Evolutionary conservation across 2,888 invertebrate genomes (phyloP), one percentile per base, ranked within the genome.

Genomic region (Andrena bucephala): DNA sequence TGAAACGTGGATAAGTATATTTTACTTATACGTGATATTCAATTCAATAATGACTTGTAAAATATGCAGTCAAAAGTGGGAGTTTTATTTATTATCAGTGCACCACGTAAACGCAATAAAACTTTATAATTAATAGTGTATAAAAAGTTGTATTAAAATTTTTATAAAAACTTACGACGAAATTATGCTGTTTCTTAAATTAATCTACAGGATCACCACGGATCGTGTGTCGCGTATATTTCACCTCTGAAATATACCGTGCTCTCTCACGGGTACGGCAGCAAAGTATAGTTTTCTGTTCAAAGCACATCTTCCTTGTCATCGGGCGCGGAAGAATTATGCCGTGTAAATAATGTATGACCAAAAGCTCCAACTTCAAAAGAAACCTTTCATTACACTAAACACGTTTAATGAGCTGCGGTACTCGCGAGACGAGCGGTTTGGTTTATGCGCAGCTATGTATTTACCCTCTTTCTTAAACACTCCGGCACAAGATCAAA

Each of bases 81-180:
- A 73, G 65, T 77, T 60, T 71, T 78, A 85, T 87, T 85, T 88
- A 83, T 84, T 84, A 81, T 54, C 29, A 62, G 74, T 71, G 65
- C 73, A 71, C 70, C 36, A 68, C 65, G 59, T 36, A 83, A 72
- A 80, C 62, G 80, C 65, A 74, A 81, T 79, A 66, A 82, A 86
- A 85, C 87, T 77, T 86, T 81, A 72, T 83, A 86, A 75, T 57
- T 60, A 67, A 83, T 70, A 62, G 74, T 86, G 78, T 87, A 71
- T 78, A 74, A 71, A 84, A 71, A 79, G 72, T 70, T 83, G 66
- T 88, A 87, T 76, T 81, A 67, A 80, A 50, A 79, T 80, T 88
- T 87, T 86, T 88, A 88, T 88, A 87, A 83, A 83, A 71, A 87
- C 83, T 81, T 85, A 63, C 75, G 62, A 70, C 59, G 60, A 73